phyloP scores from a whole-genome alignment of 2,888 invertebrate species.

The Drosophila borborema region DNA sequence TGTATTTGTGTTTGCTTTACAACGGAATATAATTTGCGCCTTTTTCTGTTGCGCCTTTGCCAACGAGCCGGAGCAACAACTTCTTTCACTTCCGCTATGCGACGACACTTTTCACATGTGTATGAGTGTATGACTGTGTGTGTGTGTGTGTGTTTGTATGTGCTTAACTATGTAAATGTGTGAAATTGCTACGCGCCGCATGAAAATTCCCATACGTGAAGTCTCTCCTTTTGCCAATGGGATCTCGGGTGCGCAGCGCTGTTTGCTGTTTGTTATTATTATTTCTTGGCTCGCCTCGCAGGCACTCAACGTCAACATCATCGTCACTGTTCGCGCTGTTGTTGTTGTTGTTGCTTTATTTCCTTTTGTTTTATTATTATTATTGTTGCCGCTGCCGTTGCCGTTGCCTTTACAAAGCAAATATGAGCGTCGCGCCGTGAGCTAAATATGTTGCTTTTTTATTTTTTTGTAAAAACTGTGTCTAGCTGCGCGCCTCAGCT shows the following conservation, averaged over 20 bases:
- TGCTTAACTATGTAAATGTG: conserved; percentile 79
- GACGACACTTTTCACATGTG: conserved; percentile 63
- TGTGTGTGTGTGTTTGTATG: conserved; percentile 39
- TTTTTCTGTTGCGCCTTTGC: conserved; percentile 45
- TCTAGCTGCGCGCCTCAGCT: conserved; percentile 42
- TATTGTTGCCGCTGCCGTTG: too few relatives aligned
- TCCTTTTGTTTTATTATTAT: too few relatives aligned
- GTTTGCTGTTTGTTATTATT: conserved; percentile 78
- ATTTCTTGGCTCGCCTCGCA: conserved; percentile 68
- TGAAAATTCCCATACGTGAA: conserved; percentile 73
- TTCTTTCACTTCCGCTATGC: conserved; percentile 77
- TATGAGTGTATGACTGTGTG: conserved; percentile 16
- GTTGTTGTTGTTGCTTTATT: conserved; percentile 14
- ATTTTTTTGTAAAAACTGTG: conserved; percentile 31
- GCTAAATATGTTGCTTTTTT: conserved; percentile 74
- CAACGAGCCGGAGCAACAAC: conserved; percentile 60
- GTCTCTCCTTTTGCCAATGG: conserved; percentile 24
- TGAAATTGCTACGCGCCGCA: conserved; percentile 78
- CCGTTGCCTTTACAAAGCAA: conserved; percentile 63
- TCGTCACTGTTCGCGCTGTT: conserved; percentile 37
- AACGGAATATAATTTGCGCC: conserved; percentile 78
- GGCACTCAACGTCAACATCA: conserved; percentile 66
- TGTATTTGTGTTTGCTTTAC: conserved; percentile 63
- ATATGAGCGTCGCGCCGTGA: conserved; percentile 71
- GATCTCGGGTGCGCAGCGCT: conserved; percentile 33